These are phyloP conservation scores for Drosophila aldrichi DNA, from an alignment of 2,888 invertebrate genomes.

Conservation along the genomic window DNA sequence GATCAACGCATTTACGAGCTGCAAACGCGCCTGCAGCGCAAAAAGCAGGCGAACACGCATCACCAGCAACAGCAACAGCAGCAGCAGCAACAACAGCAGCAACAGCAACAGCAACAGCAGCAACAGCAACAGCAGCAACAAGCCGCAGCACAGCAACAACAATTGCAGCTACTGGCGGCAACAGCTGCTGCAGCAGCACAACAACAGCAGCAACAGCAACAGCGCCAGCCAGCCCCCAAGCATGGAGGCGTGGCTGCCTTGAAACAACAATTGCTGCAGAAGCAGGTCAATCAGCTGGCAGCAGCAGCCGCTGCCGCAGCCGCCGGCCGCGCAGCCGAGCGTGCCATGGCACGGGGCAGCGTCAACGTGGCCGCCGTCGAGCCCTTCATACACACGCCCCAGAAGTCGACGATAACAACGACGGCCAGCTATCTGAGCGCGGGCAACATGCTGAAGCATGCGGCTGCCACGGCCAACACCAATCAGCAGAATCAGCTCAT, in stretches of 20 bases:
- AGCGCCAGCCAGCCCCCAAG: constrained; percentile 56
- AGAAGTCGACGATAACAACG: constrained; percentile 86
- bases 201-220: constrained; percentile 27
- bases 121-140: constrained; percentile 60
- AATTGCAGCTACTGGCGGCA: constrained; percentile 62
- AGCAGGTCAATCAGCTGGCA: constrained; percentile 73
- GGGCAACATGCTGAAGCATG: constrained; percentile 80
- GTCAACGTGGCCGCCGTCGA: constrained; percentile 95
- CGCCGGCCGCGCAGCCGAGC: constrained; percentile 63
- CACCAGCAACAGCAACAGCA: constrained; percentile 77
- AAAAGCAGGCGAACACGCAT: constrained; percentile 88
- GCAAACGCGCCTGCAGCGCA: constrained; percentile 95
- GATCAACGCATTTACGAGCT: constrained; percentile 97
- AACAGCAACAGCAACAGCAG: constrained; percentile 53
- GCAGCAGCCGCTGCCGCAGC: constrained; percentile 65
- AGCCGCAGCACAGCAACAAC: constrained; percentile 47
- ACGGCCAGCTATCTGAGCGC: constrained; percentile 85
- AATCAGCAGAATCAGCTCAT: constrained; percentile 85
- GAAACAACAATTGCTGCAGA: constrained; percentile 81
- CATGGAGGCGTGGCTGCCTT: constrained; percentile 81
- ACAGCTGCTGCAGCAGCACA: constrained; percentile 75
- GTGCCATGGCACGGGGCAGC: constrained; percentile 85
- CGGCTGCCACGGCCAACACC: constrained; percentile 84
- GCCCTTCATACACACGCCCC: constrained; percentile 94
- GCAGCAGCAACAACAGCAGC: constrained; percentile 45